These are phyloP conservation scores for Paragorgia papillata DNA, from an alignment of 92 coral and sea anemone genomes.

Conservation along the genomic window DNA sequence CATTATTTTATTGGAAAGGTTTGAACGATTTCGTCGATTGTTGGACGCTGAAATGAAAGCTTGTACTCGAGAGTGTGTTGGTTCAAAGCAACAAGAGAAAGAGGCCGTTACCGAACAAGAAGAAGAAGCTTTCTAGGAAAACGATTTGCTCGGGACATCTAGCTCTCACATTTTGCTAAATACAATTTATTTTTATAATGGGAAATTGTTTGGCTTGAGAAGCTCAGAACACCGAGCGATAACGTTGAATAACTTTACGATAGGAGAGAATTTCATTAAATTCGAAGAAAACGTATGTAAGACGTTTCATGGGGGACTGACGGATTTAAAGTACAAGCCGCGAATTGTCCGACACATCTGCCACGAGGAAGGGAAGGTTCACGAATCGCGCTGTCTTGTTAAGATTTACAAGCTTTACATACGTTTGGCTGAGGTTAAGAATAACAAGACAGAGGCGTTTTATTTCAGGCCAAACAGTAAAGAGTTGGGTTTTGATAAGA, in stretches of 20 bases:
- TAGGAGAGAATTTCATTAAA: constrained; percentile 34
- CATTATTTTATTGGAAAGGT: no score
- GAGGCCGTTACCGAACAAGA: constrained; percentile 52
- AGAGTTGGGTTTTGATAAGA: constrained; percentile 48
- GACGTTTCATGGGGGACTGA: constrained; percentile 48
- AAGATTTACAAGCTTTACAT: constrained; percentile 56
- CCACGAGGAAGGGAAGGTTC: constrained; percentile 50
- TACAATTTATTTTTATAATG: constrained; percentile 35
- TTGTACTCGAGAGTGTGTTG: constrained; percentile 45
- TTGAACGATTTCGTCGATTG: constrained; percentile 53
- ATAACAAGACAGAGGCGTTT: constrained; percentile 48
- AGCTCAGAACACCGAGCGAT: constrained; percentile 33
- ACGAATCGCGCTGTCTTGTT: constrained; percentile 55
- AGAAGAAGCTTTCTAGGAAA: background rate
- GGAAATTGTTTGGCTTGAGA: constrained; percentile 45
- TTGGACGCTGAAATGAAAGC: constrained; percentile 62
- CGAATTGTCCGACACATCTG: constrained; percentile 51
- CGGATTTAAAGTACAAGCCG: constrained; percentile 48
- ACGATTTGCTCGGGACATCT: constrained; percentile 5
- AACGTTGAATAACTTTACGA: constrained; percentile 12
- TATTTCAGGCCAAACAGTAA: constrained; percentile 58
- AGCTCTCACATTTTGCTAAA: constrained; percentile 30
- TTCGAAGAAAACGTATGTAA: no score
- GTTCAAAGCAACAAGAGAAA: constrained; percentile 52
- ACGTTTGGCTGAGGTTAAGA: constrained; percentile 40